Evolutionary conservation across 2,797 vertebrate genomes (phyloP), one percentile per base, ranked within the genome.

Genomic region (Eidolon dupreanum): DNA sequence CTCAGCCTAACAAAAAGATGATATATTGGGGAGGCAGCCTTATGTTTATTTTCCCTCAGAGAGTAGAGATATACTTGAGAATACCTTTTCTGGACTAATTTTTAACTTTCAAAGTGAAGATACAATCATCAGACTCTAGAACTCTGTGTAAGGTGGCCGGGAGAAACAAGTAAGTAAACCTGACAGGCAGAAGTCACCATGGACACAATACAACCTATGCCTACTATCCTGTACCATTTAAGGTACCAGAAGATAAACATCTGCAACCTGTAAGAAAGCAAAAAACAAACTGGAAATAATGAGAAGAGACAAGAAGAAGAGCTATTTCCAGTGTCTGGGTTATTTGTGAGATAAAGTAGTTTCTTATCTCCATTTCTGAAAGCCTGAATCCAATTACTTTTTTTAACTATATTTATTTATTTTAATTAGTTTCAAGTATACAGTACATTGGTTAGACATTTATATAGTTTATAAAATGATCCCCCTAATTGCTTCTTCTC

Each of bases 351-450:
- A 81, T 70, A 93, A 88, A 43, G 49, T 43, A 63, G 43, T 26
- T 63, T 88, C 65, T 73, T 84, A 78, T 43, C 57, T 74, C 24
- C 65, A 81, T 90, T 93, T 88, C 49, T 87, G n/a, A 95, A 92
- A 65, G 51, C 55, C 63, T 73, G 15, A 90, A 82, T 83, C 55
- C 41, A 95, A 65, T 93, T 88, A 90, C 36, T 68, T 94, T 92
- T 96, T 46, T 4, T 13, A 49, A 49, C 5, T 6, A 49, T 16
- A 49, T 49, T 16, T 49, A 49, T 49, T 49, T 49, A 49, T 49
- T 49, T 49, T 49, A 49, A 49, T 49, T 49, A 49, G 49, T 49
- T 49, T 49, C 49, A 49, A 49, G 49, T 49, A 49, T 49, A 49
- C 49, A 17, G 15, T 49, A 16, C 15, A 16, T 49, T 49, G 49